Base-by-base conservation (phyloP, 1,140 invertebrate species). In the Drosophila lacteicornis region DNA sequence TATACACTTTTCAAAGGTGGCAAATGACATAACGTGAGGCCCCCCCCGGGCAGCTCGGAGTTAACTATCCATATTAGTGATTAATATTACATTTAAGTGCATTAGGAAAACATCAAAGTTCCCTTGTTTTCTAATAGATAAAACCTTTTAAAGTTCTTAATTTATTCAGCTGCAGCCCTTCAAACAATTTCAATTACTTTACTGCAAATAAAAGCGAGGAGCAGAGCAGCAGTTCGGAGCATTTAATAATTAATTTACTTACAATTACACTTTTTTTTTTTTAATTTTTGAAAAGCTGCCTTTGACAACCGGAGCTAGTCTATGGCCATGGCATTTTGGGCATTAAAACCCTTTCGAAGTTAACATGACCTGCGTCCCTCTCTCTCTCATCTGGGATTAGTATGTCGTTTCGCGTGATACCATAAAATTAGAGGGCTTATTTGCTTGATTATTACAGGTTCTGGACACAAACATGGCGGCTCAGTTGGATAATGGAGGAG, bases 1-100 rank as follows among this genome's bases (percentile, higher is more conserved):
- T 78, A 56, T 40, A 78, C 63, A 68, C 56, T 78, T 43, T 77
- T 61, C 49, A 73, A 73, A 71, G 67, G 53, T 45, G 45, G 67
- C 56, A 73, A 60, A 73, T 60, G 69, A 73, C 67, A 73, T 73
- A 73, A 73, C 67, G 27, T 59, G 25, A 12, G 33, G 6, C 17
- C 7, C 17, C 7, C 8, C 7, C 12, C 17, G 19, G 40, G 6
- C 33, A 19, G 19, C 15, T 25, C 0, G n/a, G 27, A 22, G 8
- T 13, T 17, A 45, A 61, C 40, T 61, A 65, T 61, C 40, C 19
- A n/a, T 61, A 36, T 6, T 60, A 25, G 40, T 19, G 19, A 45
- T 45, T 19, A 43, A 43, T 58, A 33, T 56, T 62, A 13, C 13
- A 12, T 17, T 56, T 6, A 27, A 63, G 1, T 7, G 12, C 0